phyloP scores from a whole-genome alignment of 2,888 invertebrate species.

The Dastarcus helophoroides region DNA sequence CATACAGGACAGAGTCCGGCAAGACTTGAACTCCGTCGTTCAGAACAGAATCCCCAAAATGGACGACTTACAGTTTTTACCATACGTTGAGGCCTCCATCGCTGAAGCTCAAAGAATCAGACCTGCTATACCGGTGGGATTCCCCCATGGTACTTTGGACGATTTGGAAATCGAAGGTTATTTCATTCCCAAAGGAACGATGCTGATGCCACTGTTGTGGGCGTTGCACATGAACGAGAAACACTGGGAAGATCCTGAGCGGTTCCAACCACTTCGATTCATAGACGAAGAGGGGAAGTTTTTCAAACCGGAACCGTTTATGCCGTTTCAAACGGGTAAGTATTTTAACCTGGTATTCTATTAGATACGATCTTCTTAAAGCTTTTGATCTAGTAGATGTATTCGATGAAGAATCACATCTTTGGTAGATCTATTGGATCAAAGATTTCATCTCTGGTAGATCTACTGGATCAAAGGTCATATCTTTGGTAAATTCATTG shows the following conservation, averaged over 20 bases:
- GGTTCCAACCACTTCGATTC: conserved; percentile 60
- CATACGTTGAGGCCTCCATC: conserved; percentile 60
- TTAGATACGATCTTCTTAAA: no score
- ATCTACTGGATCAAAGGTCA: no score
- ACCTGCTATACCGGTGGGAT: conserved; percentile 70
- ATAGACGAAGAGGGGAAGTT: conserved; percentile 50
- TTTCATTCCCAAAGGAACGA: conserved; percentile 51
- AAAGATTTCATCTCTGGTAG: no score
- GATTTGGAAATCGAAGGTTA: conserved; percentile 41
- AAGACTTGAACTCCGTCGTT: conserved; percentile 40
- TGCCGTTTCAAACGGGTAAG: conserved; percentile 74
- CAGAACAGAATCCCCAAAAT: conserved; percentile 36
- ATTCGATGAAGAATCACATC: no score
- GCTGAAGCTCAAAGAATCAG: conserved; percentile 69
- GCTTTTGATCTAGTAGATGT: no score
- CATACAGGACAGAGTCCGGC: conserved; percentile 48
- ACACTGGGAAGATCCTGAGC: conserved; percentile 55
- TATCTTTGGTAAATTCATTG: no score
- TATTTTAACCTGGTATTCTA: no score
- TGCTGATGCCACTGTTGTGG: conserved; percentile 76
- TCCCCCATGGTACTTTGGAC: conserved; percentile 65
- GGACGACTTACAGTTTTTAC: conserved; percentile 44
- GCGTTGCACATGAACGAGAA: conserved; percentile 62
- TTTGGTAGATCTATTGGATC: no score
- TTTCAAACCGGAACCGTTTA: conserved; percentile 54